A percentile compares a stretch with the other conserved stretches of the same genome.
Evolutionary conservation across 92 coral and sea anemone genomes (phyloP).

Genomic region (Actinernus sp.): DNA sequence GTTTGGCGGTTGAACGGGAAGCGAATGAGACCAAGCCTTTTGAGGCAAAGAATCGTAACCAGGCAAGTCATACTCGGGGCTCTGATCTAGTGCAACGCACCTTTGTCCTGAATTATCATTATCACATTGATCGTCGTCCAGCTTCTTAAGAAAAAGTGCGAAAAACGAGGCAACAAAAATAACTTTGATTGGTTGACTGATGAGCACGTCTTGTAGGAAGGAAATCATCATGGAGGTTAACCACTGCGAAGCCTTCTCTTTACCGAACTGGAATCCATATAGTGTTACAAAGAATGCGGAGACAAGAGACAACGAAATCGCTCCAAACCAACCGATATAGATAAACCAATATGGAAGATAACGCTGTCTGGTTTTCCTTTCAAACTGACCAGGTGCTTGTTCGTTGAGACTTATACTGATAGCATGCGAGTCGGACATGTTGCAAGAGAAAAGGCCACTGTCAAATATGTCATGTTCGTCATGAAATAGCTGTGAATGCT

Average conservation of each 20-base stretch:
- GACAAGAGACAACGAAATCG: slow-evolving; percentile 49
- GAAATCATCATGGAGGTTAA: slow-evolving; percentile 75
- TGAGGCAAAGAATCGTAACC: no score
- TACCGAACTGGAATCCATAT: slow-evolving; percentile 80
- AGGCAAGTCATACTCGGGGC: no score
- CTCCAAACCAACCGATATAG: slow-evolving; percentile 72
- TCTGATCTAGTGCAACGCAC: no score
- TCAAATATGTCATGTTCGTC: no score
- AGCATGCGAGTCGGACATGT: no score
- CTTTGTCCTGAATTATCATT: no score
- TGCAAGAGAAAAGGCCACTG: no score
- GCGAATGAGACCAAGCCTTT: no score
- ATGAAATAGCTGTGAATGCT: no score
- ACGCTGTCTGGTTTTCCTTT: slow-evolving; percentile 13
- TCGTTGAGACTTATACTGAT: no score
- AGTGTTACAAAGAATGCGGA: slow-evolving; percentile 80
- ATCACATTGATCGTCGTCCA: slow-evolving; percentile 55
- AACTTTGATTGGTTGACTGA: slow-evolving; percentile 79
- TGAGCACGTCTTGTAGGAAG: slow-evolving; percentile 65
- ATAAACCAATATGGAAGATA: slow-evolving; percentile 75
- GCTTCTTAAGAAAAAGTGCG: slow-evolving; percentile 75
- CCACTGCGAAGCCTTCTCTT: slow-evolving; percentile 83
- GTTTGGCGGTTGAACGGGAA: slow-evolving; percentile 49
- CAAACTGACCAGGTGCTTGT: slow-evolving; percentile 18
- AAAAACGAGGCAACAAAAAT: slow-evolving; percentile 57